Base-by-base conservation (phyloP, 2,113 vertebrate genomes). In the Poecilia latipinna region DNA sequence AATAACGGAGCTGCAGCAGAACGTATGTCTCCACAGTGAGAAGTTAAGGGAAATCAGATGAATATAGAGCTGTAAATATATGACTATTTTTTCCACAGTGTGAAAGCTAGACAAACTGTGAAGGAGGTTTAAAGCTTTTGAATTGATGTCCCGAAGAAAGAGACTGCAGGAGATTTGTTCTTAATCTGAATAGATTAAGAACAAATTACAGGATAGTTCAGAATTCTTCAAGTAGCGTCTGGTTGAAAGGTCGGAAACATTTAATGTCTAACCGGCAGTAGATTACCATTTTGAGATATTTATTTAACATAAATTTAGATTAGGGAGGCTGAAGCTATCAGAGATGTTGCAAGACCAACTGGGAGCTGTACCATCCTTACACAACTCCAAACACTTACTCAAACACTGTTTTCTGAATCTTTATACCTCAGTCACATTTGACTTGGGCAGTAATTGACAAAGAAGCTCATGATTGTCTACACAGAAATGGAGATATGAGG, bases 11-110 rank as follows among this genome's bases (percentile, higher is more conserved):
- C 69, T 24, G 37, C 8, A 17, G 39, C 72, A 64, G 78, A 44
- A 86, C 68, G 60, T 79, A 26, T 12, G 64, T n/a, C 22, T 70
- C n/a, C 29, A 13, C 72, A 63, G 48, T 26, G 72, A 72, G 68
- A 63, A 8, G 57, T 32, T 32, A 68, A 22, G 22, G 65, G 62
- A 63, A 26, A 61, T 22, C 61, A 61, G 39, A 79, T 69, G 80
- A 61, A 78, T 63, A 61, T 6, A 63, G 42, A 74, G 33, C 6
- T 24, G 32, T 71, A 42, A 62, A 75, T 48, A 73, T 17, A 78
- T 61, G 26, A 60, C 32, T 22, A 22, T 22, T 8, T 24, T 64
- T 10, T 26, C 26, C 19, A 63, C 29, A 31, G 26, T 17, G 12
- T 17, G 13, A 31, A 17, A 31, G 15, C 28, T 31, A 24, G 44